A percentile compares a stretch with the other conserved stretches of the same genome.
These are phyloP conservation scores for Acanthisitta chloris DNA, from an alignment of 2,113 vertebrate genomes.

Conservation along the genomic window DNA sequence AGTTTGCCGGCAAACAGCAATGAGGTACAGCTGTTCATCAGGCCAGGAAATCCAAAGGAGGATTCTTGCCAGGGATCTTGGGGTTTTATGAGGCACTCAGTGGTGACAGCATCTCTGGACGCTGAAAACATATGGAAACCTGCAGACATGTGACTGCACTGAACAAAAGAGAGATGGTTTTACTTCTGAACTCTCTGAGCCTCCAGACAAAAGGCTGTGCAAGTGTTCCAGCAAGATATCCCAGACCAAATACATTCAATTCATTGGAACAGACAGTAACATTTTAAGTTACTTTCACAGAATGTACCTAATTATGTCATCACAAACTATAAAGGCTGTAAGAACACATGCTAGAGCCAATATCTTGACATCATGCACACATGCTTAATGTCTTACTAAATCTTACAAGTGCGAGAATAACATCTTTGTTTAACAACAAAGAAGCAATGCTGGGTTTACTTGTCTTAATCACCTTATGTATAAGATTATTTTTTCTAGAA, in stretches of 20 bases:
- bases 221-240: constrained; percentile 39
- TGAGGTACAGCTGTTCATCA: neutral
- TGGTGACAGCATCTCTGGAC: constrained; percentile 2
- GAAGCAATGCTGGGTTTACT: constrained; percentile 45
- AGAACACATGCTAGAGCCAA: constrained; percentile 63
- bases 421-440: constrained; percentile 73
- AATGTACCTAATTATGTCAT: constrained; percentile 71
- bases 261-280: constrained; percentile 51
- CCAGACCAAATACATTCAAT: neutral
- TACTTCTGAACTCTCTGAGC: neutral
- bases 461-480: constrained; percentile 62
- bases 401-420: constrained; percentile 60
- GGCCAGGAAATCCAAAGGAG: neutral
- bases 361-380: constrained; percentile 68
- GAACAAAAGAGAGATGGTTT: constrained; percentile 27
- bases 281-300: constrained; percentile 60
- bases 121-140: neutral
- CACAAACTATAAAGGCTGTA: constrained; percentile 54
- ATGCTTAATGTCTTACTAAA: constrained; percentile 64
- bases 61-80: neutral
- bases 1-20: neutral
- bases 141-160: neutral
- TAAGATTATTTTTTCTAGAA: constrained; percentile 54
- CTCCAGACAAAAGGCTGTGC: neutral
- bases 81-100: neutral